Evolutionary conservation across 2,113 vertebrate species (phyloP).

Genomic region (Malurus alboscapulatus): DNA sequence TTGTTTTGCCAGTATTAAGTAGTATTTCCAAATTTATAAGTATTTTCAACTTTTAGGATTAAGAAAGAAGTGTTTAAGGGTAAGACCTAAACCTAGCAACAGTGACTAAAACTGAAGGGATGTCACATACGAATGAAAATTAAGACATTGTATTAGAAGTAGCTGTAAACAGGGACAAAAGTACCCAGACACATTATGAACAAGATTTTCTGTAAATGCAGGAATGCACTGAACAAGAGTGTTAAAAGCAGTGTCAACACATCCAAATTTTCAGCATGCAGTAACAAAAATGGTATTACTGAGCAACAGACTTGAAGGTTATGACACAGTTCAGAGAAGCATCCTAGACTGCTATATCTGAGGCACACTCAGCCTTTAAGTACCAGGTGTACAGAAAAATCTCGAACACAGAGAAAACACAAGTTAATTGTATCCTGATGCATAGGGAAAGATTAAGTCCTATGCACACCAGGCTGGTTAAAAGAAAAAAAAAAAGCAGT

Average conservation of each 20-base stretch:
- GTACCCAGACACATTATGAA: neutral
- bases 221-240: neutral
- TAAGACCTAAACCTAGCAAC: neutral
- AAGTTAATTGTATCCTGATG: neutral
- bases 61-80: neutral
- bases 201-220: neutral
- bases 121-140: neutral
- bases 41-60: neutral
- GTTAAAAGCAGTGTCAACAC: rapidly evolving
- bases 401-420: neutral
- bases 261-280: neutral
- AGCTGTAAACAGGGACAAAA: neutral
- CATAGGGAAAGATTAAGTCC: neutral
- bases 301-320: neutral
- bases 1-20: neutral
- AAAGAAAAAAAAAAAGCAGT: neutral
- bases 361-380: neutral
- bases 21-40: neutral
- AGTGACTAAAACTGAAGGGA: neutral
- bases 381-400: neutral
- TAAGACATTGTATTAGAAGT: neutral
- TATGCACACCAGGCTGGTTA: neutral
- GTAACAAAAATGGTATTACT: neutral
- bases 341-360: neutral
- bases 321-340: neutral